phyloP scores from a whole-genome alignment of 2,888 invertebrate genomes.

The Idaea dimidiata region DNA sequence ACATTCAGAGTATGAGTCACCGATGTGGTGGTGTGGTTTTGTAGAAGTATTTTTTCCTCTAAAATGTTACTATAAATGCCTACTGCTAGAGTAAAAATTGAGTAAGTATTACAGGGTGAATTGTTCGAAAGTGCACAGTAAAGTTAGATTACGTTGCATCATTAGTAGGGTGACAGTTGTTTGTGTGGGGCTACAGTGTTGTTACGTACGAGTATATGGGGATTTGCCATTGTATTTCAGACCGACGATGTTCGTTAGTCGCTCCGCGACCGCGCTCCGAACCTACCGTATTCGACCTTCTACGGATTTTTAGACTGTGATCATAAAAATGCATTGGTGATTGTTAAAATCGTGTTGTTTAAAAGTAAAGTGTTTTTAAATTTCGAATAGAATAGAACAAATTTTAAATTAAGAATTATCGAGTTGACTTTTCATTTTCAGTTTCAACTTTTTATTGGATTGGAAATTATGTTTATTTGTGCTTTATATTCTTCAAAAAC shows the following conservation, averaged over 20 bases:
- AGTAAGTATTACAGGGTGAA: too few species aligned
- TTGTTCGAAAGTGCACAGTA: background rate
- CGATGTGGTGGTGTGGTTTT: too few species aligned
- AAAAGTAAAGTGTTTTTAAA: background rate
- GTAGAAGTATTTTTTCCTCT: too few species aligned
- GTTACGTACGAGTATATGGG: background rate
- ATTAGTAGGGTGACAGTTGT: background rate
- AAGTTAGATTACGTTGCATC: background rate
- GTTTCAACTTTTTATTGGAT: background rate
- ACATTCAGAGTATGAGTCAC: too few species aligned
- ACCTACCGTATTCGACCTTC: slow-evolving; percentile 29
- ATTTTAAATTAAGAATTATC: background rate
- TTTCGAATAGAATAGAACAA: background rate
- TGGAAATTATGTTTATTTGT: background rate
- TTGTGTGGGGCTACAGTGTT: slow-evolving; percentile 8
- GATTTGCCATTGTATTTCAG: background rate
- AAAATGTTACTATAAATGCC: too few species aligned
- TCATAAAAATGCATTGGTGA: background rate
- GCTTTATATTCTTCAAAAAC: background rate
- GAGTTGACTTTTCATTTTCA: background rate
- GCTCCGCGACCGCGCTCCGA: slow-evolving; percentile 51
- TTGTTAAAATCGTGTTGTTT: background rate
- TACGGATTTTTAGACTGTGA: slow-evolving; percentile 10
- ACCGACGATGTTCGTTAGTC: slow-evolving; percentile 49
- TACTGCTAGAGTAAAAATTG: too few species aligned